phyloP scores from a whole-genome alignment of 2,113 vertebrate species.

The Dicentrarchus labrax region DNA sequence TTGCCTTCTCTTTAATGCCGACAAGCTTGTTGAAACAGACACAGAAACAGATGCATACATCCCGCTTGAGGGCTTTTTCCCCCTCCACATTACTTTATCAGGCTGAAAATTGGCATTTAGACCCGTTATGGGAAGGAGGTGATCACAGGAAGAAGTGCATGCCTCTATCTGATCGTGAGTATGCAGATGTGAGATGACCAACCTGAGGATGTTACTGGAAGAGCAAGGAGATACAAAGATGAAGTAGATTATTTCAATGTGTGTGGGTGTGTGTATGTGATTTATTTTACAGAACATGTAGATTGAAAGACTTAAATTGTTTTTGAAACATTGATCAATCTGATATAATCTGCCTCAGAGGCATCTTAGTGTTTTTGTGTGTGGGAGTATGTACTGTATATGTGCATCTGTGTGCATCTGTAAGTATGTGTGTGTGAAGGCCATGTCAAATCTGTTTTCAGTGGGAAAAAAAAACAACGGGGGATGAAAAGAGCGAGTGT shows the following conservation, averaged over 20 bases:
- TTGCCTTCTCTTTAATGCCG: background rate
- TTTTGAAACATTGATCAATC: constrained; percentile 44
- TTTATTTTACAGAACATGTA: constrained; percentile 29
- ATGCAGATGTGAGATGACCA: constrained; percentile 28
- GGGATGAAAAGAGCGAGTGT: constrained; percentile 16
- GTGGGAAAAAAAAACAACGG: constrained; percentile 6
- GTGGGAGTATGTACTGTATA: constrained; percentile 13
- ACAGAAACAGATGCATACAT: constrained; percentile 28
- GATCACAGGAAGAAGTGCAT: constrained; percentile 21
- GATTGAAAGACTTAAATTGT: constrained; percentile 34
- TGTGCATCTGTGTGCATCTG: background rate
- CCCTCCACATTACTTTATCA: background rate
- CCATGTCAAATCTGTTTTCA: constrained; percentile 38
- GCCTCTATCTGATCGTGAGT: constrained; percentile 26
- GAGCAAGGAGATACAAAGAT: constrained; percentile 30
- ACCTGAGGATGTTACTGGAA: constrained; percentile 26
- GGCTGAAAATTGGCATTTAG: constrained; percentile 15
- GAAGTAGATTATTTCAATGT: constrained; percentile 31
- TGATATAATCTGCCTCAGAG: constrained; percentile 56
- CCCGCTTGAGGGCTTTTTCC: background rate
- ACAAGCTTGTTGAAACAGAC: constrained; percentile 11
- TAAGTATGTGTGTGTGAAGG: background rate
- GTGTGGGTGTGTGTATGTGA: constrained; percentile 7
- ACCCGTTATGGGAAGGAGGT: background rate
- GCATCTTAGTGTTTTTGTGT: constrained; percentile 28